These are phyloP conservation scores for Palythoa caribaeorum DNA, from an alignment of 92 coral and sea anemone genomes.

Conservation along the genomic window DNA sequence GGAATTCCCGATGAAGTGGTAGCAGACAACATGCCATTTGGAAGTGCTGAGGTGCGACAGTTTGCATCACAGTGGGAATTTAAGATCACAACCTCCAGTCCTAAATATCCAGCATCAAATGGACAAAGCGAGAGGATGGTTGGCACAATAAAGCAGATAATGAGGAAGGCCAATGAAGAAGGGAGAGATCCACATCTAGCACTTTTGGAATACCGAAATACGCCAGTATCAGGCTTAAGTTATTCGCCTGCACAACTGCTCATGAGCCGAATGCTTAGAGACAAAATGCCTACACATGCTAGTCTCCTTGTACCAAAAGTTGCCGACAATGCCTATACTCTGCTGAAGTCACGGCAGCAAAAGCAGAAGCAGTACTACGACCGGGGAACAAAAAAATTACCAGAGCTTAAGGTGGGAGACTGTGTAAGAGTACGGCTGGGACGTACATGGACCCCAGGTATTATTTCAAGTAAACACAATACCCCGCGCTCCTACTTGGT, in stretches of 20 bases:
- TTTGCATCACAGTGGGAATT: too few species aligned
- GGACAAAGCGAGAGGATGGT: slow-evolving; percentile 57
- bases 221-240: slow-evolving; percentile 48
- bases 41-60: too few species aligned
- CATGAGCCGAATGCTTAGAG: slow-evolving; percentile 58
- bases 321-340: background rate
- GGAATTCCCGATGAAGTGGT: too few species aligned
- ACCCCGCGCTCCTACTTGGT: slow-evolving; percentile 59
- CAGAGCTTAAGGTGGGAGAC: too few species aligned
- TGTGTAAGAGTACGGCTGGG: slow-evolving; percentile 27
- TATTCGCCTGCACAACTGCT: slow-evolving; percentile 62
- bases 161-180: slow-evolving; percentile 59
- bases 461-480: slow-evolving; percentile 35
- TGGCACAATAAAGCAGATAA: slow-evolving; percentile 54
- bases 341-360: slow-evolving; percentile 23
- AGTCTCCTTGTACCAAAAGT: slow-evolving; percentile 44
- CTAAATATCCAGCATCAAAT: slow-evolving; percentile 57
- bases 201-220: slow-evolving; percentile 47
- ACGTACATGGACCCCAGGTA: slow-evolving; percentile 51
- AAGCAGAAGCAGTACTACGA: too few species aligned
- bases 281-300: slow-evolving; percentile 47
- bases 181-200: slow-evolving; percentile 57
- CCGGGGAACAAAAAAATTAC: too few species aligned
- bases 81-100: slow-evolving; percentile 48
- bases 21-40: too few species aligned